phyloP scores from a whole-genome alignment of 2,113 vertebrate species.

The Pterophyllum scalare region DNA sequence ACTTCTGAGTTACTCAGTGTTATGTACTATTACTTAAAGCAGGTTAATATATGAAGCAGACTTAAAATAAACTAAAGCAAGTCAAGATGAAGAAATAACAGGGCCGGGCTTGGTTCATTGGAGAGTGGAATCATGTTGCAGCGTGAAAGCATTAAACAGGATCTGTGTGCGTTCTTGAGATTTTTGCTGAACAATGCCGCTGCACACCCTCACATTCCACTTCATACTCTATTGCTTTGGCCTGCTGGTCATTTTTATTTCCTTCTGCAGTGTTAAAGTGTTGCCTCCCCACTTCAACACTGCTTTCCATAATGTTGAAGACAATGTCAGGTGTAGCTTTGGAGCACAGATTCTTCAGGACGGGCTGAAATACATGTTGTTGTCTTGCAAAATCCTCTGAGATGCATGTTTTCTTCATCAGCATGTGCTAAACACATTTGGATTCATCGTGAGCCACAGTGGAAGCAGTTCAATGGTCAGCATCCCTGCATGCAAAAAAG shows the following conservation, averaged over 20 bases:
- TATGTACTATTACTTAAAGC: not conserved
- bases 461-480: constrained; percentile 43
- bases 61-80: constrained; percentile 6
- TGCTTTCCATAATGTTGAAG: constrained; percentile 29
- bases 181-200: constrained; percentile 69
- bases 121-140: constrained; percentile 36
- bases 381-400: not conserved
- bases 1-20: not conserved
- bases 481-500: constrained; percentile 61
- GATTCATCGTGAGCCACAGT: constrained; percentile 35
- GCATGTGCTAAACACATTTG: constrained; percentile 15
- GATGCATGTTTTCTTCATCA: not conserved
- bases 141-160: constrained; percentile 46
- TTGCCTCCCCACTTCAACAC: constrained; percentile 18
- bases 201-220: constrained; percentile 65
- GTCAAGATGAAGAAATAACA: constrained; percentile 24
- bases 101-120: not conserved
- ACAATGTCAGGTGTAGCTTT: constrained; percentile 16
- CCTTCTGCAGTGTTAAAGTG: constrained; percentile 28
- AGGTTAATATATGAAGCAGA: not conserved
- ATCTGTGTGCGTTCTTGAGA: constrained; percentile 64
- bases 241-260: constrained; percentile 52
- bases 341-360: not conserved
- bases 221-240: constrained; percentile 61
- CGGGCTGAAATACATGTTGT: not conserved